A percentile compares a stretch with the other conserved stretches of the same genome.
phyloP scores from a whole-genome alignment of 2,113 vertebrate species.

The Acrocephalus kingi region DNA sequence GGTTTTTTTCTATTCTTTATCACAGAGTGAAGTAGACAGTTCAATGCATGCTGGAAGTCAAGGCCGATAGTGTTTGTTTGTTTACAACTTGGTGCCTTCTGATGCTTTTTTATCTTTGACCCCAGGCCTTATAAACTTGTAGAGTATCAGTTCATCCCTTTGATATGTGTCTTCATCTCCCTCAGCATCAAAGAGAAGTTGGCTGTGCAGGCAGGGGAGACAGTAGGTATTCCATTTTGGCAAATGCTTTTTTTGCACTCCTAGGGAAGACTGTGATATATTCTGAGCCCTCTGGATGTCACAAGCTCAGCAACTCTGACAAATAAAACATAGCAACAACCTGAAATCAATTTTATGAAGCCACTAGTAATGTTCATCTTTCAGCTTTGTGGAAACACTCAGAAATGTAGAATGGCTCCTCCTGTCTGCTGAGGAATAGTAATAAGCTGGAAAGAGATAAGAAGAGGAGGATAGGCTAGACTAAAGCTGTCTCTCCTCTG shows the following conservation, averaged over 20 bases:
- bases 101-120: constrained; percentile 30
- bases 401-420: not conserved
- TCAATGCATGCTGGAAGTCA: not conserved
- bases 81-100: not conserved
- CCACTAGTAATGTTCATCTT: constrained; percentile 2
- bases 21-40: not conserved
- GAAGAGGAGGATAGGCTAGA: not conserved
- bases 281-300: constrained; percentile 7
- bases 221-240: not conserved
- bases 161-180: not conserved
- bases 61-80: not conserved
- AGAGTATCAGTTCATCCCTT: not conserved
- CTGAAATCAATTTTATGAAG: not conserved
- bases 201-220: not conserved
- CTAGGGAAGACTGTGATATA: not conserved
- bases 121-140: not conserved
- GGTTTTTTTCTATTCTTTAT: not conserved
- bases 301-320: not conserved
- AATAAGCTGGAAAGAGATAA: constrained; percentile 11
- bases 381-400: constrained; percentile 20
- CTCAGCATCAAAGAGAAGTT: not conserved
- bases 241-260: not conserved
- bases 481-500: not conserved
- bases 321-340: constrained; percentile 10
- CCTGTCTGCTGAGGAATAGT: constrained; percentile 11